These are phyloP conservation scores for Scomberomorus guttatus DNA, from an alignment of 2,797 vertebrate species.

Conservation along the genomic window DNA sequence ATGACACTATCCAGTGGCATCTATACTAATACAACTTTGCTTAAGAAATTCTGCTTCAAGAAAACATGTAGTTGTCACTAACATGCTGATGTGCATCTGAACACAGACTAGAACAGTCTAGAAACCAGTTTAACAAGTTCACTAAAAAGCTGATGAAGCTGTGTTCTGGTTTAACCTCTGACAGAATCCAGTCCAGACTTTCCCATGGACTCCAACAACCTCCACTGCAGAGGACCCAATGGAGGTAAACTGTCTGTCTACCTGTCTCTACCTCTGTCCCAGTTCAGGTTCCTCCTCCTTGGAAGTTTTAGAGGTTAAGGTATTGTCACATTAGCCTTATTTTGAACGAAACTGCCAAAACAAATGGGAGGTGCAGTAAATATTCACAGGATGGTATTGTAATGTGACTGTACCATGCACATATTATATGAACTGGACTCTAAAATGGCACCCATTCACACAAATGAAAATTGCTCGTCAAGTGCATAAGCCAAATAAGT, in stretches of 20 bases:
- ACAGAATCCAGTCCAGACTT: constrained; percentile 89
- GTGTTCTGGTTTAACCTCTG: constrained; percentile 10
- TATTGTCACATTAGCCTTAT: too few species aligned
- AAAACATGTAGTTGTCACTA: not conserved
- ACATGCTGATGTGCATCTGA: not conserved
- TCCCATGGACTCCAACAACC: constrained; percentile 92
- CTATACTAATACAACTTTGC: too few species aligned
- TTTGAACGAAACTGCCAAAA: too few species aligned
- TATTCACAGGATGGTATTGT: too few species aligned
- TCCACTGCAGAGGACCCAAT: constrained; percentile 89
- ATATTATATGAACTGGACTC: too few species aligned
- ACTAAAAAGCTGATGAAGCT: not conserved
- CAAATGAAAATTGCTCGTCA: too few species aligned
- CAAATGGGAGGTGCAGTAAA: too few species aligned
- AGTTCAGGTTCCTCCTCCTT: not conserved
- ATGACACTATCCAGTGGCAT: too few species aligned
- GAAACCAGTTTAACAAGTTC: constrained; percentile 14
- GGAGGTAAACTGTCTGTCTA: constrained; percentile 62
- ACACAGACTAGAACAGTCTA: not conserved
- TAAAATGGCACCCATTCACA: too few species aligned
- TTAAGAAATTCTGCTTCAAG: not conserved
- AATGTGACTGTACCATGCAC: too few species aligned
- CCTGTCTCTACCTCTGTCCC: not conserved
- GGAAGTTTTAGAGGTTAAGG: not conserved
- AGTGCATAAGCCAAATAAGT: too few species aligned